Percentiles rank a stretch among this genome's conserved stretches.
Evolutionary conservation across 2,113 vertebrate species (phyloP).

Genomic region (Brachypodius melanocephalos): DNA sequence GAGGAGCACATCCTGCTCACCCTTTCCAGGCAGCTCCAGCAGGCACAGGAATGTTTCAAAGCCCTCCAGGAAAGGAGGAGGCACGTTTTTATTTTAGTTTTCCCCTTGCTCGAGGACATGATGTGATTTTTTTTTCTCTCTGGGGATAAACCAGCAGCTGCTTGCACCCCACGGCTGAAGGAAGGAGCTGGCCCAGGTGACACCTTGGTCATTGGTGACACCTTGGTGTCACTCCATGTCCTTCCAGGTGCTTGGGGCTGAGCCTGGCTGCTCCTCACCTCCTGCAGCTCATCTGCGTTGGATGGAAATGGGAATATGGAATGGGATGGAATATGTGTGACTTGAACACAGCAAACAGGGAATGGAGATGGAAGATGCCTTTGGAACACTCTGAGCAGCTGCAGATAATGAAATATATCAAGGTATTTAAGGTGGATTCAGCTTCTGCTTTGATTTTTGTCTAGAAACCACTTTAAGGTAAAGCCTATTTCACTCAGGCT

Average conservation of each 20-base stretch:
- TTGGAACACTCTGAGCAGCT: neutral
- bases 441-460: neutral
- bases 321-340: neutral
- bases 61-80: neutral
- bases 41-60: neutral
- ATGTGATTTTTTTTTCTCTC: neutral
- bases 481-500: neutral
- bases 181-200: neutral
- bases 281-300: neutral
- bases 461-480: neutral
- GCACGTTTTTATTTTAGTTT: neutral
- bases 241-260: neutral
- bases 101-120: neutral
- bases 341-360: neutral
- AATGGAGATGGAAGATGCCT: neutral
- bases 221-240: accelerated
- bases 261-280: neutral
- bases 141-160: neutral
- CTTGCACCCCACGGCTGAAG: neutral
- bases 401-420: neutral
- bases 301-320: neutral
- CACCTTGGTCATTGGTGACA: neutral
- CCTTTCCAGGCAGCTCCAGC: neutral
- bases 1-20: accelerated
- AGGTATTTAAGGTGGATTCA: neutral